A percentile compares a stretch with the other conserved stretches of the same genome.
Evolutionary conservation across 2,113 vertebrate genomes (phyloP).

Genomic region (Cettia cetti): DNA sequence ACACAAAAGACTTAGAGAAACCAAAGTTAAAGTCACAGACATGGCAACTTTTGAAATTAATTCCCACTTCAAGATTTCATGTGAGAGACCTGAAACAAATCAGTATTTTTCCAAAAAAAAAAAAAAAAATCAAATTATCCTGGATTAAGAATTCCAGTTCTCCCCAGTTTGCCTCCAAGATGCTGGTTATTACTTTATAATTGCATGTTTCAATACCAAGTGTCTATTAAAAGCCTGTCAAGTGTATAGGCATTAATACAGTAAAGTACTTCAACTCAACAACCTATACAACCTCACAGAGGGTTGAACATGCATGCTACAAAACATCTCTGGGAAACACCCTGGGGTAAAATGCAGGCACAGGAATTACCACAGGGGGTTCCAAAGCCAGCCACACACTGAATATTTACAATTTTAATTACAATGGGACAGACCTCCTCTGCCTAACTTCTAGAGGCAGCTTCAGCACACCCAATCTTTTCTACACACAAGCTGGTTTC

Average conservation of each 20-base stretch:
- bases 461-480: neutral
- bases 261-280: neutral
- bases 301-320: neutral
- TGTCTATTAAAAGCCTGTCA: neutral
- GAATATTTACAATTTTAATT: neutral
- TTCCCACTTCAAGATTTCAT: neutral
- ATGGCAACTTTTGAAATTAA: neutral
- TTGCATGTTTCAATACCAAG: neutral
- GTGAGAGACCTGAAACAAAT: neutral
- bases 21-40: neutral
- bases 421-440: neutral
- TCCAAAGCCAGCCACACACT: neutral
- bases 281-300: neutral
- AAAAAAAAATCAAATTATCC: neutral
- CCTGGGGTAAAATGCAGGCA: neutral
- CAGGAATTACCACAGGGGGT: rapidly evolving
- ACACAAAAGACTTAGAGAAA: neutral
- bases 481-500: neutral
- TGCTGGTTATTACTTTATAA: neutral
- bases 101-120: neutral
- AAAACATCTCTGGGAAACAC: neutral
- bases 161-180: neutral
- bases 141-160: neutral
- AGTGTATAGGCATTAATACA: neutral
- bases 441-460: neutral